Conservation (phyloP, 2,888 invertebrate species). For the Latheticus oryzae region DNA sequence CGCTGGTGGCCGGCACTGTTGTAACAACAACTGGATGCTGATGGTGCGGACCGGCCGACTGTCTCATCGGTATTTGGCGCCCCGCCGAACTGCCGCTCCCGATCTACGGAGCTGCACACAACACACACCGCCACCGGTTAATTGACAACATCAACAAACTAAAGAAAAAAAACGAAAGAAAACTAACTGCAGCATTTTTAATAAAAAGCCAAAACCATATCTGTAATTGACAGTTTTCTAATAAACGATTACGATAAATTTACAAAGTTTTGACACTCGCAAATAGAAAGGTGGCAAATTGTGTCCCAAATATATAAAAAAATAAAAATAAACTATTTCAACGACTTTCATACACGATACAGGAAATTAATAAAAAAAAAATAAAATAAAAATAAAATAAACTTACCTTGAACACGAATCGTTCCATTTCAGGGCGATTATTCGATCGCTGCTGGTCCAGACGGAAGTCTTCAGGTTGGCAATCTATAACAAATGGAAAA, state of each 20-base stretch:
- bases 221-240: slow-evolving; percentile 52
- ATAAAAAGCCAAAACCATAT: slow-evolving; percentile 49
- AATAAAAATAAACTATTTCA: slow-evolving; percentile 24
- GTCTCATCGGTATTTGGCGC: slow-evolving; percentile 61
- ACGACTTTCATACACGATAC: slow-evolving; percentile 22
- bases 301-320: slow-evolving; percentile 24
- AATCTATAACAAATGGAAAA: slow-evolving; percentile 44
- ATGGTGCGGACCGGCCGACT: slow-evolving; percentile 58
- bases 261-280: slow-evolving; percentile 45
- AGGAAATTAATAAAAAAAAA: slow-evolving; percentile 19
- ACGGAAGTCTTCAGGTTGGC: slow-evolving; percentile 30
- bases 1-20: slow-evolving; percentile 56
- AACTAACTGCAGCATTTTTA: slow-evolving; percentile 49
- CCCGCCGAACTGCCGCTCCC: slow-evolving; percentile 55
- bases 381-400: no score
- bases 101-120: slow-evolving; percentile 54
- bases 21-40: slow-evolving; percentile 48
- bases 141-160: no score
- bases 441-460: slow-evolving; percentile 27
- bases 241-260: slow-evolving; percentile 53
- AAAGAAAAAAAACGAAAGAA: no score
- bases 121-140: slow-evolving; percentile 49
- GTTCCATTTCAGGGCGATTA: slow-evolving; percentile 45
- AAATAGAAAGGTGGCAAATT: slow-evolving; percentile 34
- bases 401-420: slow-evolving; percentile 47